Percentiles rank a stretch among this genome's conserved stretches.
phyloP scores from a whole-genome alignment of 2,888 invertebrate species.

The Baccha elongata region DNA sequence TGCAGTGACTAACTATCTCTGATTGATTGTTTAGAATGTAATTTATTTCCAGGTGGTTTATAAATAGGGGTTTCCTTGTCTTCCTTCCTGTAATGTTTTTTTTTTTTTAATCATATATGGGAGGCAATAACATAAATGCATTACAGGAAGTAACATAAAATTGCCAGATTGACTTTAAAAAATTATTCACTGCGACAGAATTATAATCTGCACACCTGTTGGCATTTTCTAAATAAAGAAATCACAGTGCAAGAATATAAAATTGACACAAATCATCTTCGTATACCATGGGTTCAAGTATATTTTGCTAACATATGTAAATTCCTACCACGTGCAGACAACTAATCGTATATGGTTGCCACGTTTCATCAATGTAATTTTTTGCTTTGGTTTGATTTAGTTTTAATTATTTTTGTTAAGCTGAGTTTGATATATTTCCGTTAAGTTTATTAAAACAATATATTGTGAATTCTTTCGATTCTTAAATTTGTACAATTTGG shows the following conservation, averaged over 20 bases:
- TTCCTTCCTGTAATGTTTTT: conserved; percentile 51
- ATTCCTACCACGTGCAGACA: conserved; percentile 53
- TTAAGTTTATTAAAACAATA: too few species aligned
- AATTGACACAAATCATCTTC: conserved; percentile 41
- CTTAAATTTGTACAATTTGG: too few species aligned
- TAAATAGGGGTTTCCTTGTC: conserved; percentile 4
- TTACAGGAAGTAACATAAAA: conserved; percentile 34
- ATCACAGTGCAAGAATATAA: conserved; percentile 47
- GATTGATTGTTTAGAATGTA: conserved; percentile 31
- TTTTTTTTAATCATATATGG: too few species aligned
- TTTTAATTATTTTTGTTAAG: too few species aligned
- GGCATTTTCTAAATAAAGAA: conserved; percentile 19
- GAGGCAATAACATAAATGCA: neutral
- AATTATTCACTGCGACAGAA: conserved; percentile 19
- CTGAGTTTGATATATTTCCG: too few species aligned
- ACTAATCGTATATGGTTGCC: conserved; percentile 4
- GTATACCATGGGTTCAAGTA: conserved; percentile 18
- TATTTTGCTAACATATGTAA: conserved; percentile 23
- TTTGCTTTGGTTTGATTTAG: too few species aligned
- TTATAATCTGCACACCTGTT: conserved; percentile 56
- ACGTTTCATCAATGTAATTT: neutral
- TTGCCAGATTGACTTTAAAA: neutral
- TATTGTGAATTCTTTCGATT: too few species aligned
- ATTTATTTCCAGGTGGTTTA: conserved; percentile 17
- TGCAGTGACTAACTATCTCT: conserved; percentile 22